A percentile compares a stretch with the other conserved stretches of the same genome.
phyloP scores from a whole-genome alignment of 2,113 vertebrate genomes.

The Tenebrosternarchus preto region DNA sequence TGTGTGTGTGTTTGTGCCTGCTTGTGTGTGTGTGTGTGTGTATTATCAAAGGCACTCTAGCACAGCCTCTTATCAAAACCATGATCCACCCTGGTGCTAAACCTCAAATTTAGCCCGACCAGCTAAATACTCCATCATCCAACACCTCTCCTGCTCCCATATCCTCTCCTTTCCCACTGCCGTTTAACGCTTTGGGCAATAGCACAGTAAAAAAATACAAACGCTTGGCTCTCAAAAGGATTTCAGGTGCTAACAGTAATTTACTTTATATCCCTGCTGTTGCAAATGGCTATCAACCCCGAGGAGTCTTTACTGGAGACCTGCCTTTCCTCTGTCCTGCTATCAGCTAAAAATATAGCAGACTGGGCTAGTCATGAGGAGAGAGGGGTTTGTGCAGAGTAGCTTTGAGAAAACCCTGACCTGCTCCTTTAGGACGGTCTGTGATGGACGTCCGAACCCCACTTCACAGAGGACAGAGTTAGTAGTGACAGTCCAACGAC shows the following conservation, averaged over 20 bases:
- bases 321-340: conserved; percentile 37
- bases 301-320: neutral
- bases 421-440: no score
- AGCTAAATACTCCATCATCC: conserved; percentile 40
- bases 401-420: neutral
- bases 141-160: conserved; percentile 18
- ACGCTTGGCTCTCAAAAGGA: conserved; percentile 10
- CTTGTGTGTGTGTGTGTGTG: conserved; percentile 8
- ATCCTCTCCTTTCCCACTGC: neutral
- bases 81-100: conserved; percentile 25
- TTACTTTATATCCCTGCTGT: neutral
- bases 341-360: conserved; percentile 39
- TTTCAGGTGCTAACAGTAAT: neutral
- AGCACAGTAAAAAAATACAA: conserved; percentile 24
- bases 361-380: neutral
- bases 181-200: conserved; percentile 11
- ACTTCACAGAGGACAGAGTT: neutral
- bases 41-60: conserved; percentile 8
- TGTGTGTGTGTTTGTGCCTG: conserved; percentile 17
- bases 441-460: neutral
- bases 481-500: conserved; percentile 10
- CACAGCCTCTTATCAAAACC: conserved; percentile 12
- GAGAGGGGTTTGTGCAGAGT: neutral
- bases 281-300: neutral
- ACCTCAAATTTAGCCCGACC: conserved; percentile 43